Percentiles rank a stretch among this genome's conserved stretches.
Conservation (phyloP, 2,797 vertebrate genomes). For the Squalus acanthias region DNA sequence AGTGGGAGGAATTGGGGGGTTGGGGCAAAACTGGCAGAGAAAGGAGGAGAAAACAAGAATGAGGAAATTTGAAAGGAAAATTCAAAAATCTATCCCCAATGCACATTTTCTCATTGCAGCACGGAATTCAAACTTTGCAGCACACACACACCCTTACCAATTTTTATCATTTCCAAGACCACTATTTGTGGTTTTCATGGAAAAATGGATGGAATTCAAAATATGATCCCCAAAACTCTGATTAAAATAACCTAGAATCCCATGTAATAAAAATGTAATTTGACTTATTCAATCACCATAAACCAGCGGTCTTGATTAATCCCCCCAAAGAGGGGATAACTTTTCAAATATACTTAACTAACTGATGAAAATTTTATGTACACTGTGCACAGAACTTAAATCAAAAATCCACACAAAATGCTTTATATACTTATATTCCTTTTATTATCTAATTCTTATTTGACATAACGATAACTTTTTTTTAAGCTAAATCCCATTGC, state of each 20-base stretch:
- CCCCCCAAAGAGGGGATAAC: neutral
- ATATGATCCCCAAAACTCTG: neutral
- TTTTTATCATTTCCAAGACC: neutral
- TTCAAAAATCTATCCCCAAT: neutral
- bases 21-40: neutral
- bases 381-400: neutral
- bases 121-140: neutral
- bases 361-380: neutral
- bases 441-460: too few relatives aligned
- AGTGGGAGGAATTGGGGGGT: neutral
- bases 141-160: neutral
- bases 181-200: neutral
- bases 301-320: neutral
- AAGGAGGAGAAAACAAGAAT: neutral
- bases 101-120: neutral
- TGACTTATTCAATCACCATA: neutral
- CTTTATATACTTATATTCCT: neutral
- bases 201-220: neutral
- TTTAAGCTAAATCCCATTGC: neutral
- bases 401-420: neutral
- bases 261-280: neutral
- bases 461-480: neutral
- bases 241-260: neutral
- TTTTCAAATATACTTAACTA: neutral
- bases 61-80: neutral